phyloP scores from a whole-genome alignment of 2,113 vertebrate genomes.

The Amblyopsis rosae region DNA sequence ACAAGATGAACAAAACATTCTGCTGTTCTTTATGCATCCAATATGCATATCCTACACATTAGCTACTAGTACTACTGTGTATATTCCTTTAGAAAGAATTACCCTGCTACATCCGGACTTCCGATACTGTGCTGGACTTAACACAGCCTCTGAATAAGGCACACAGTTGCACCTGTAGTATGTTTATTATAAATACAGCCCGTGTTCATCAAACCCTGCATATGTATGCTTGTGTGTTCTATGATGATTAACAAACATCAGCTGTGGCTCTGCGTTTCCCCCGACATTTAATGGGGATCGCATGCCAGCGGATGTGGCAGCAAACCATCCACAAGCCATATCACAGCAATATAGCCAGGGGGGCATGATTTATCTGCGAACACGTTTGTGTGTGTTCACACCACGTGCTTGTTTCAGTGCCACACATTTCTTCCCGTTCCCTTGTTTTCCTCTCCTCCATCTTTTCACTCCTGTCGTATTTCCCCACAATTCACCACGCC shows the following conservation, averaged over 20 bases:
- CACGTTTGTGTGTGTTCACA: neutral
- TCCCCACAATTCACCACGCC: neutral
- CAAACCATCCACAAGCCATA: constrained; percentile 43
- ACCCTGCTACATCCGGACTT: too few relatives aligned
- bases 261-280: constrained; percentile 40
- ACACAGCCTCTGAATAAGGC: too few relatives aligned
- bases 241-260: constrained; percentile 30
- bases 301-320: constrained; percentile 43
- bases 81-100: too few relatives aligned
- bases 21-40: too few relatives aligned
- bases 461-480: constrained; percentile 20
- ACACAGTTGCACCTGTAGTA: too few relatives aligned
- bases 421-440: neutral
- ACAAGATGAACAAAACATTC: too few relatives aligned
- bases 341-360: constrained; percentile 37
- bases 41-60: too few relatives aligned
- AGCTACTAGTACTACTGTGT: too few relatives aligned
- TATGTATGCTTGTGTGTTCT: neutral
- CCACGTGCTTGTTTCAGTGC: constrained; percentile 38
- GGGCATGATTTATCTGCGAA: constrained; percentile 16
- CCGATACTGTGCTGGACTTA: too few relatives aligned
- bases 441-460: neutral
- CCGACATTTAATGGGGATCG: constrained; percentile 58
- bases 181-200: too few relatives aligned
- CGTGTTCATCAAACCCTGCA: too few relatives aligned